Percentiles rank a stretch among this genome's conserved stretches.
These are phyloP conservation scores for Loripinus fragilis DNA, from an alignment of 2,888 invertebrate species.

Conservation along the genomic window DNA sequence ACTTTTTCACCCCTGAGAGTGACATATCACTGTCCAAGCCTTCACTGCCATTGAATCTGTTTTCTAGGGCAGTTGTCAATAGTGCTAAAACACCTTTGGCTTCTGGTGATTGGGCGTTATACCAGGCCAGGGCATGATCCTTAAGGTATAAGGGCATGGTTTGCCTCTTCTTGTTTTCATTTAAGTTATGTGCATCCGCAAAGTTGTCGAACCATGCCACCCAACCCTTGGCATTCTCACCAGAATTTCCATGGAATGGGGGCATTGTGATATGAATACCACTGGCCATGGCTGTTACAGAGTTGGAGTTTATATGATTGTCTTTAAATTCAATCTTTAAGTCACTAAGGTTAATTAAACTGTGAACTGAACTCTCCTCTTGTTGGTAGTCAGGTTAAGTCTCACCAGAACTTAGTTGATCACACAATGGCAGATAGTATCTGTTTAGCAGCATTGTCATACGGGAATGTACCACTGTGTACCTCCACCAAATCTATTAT, in stretches of 20 bases:
- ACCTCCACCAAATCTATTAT: slow-evolving; percentile 4
- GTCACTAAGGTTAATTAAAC: background rate
- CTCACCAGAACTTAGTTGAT: background rate
- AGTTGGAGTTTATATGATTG: background rate
- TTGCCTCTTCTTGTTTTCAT: background rate
- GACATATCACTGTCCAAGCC: slow-evolving; percentile 2
- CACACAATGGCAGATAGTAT: background rate
- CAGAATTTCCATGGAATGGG: slow-evolving; percentile 10
- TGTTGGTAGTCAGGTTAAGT: background rate
- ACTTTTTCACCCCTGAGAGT: no score
- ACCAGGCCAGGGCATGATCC: slow-evolving; percentile 3
- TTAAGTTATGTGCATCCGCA: background rate
- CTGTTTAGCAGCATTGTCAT: background rate
- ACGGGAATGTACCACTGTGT: background rate
- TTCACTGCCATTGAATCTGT: slow-evolving; percentile 1
- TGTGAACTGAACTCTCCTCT: background rate
- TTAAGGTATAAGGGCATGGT: slow-evolving; percentile 1
- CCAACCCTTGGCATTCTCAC: background rate
- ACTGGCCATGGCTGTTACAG: background rate
- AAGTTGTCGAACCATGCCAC: background rate
- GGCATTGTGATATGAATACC: slow-evolving; percentile 1
- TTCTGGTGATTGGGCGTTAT: background rate
- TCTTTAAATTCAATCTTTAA: background rate
- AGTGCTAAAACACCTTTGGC: background rate
- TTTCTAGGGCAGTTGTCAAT: background rate